Base-by-base conservation (phyloP, 2,113 vertebrate genomes). In the Oreochromis niloticus region DNA sequence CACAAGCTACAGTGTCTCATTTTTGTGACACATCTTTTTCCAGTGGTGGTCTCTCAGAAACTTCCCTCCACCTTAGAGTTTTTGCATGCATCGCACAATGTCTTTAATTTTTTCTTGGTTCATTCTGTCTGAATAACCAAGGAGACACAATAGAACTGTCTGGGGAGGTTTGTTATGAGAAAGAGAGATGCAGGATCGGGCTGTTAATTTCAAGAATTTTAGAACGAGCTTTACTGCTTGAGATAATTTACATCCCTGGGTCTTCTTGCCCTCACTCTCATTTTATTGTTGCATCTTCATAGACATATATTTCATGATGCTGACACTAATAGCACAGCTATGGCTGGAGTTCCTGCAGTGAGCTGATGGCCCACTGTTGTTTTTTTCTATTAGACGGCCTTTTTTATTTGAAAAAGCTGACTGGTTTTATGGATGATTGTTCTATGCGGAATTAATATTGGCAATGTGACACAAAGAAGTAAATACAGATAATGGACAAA, bases 191-290 rank as follows among this genome's bases (percentile, higher is more conserved):
- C 10, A 27, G 57, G 61, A 85, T 59, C 2, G 7, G 81, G 71
- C 52, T 61, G 85, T 91, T 92, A 61, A 92, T 91, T 80, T 84
- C 78, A 71, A 81, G 50, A 87, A 88, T 59, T 85, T 84, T 68
- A 85, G 78, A 89, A 90, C 66, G 83, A 90, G 78, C 61, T 91
- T 92, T 83, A 86, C 78, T 83, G 55, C 93, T 89, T 84, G 54
- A 83, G 83, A 89, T 80, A 86, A 88, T 94, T 92, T 90, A 92
- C 85, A 91, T 89, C 86, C 71, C 32, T n/a, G 48, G 80, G 73
- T 87, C 89, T 68, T 91, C 83, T 80, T 75, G 27, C 27, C 57
- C 87, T 56, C 85, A 30, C 88, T 87, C 56, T 79, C 52, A 55
- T 83, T 91, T 91, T 88, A 91, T 91, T 90, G 86, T 87, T 82